A percentile compares a stretch with the other conserved stretches of the same genome.
Evolutionary conservation across 2,888 invertebrate species (phyloP).

Genomic region (Dinocampus coccinellae): DNA sequence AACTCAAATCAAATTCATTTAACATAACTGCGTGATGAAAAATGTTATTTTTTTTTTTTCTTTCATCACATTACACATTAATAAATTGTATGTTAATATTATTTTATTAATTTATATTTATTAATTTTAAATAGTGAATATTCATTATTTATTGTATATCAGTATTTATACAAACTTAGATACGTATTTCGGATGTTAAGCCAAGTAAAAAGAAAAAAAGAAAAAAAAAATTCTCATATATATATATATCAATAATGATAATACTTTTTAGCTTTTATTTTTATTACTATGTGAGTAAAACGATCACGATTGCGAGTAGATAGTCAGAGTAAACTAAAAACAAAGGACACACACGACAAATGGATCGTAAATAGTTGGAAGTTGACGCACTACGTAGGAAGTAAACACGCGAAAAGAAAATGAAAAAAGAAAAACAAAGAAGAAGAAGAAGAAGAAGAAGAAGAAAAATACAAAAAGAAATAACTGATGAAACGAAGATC

Average conservation of each 20-base stretch:
- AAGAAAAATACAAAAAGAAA: too few species aligned
- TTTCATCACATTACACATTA: not conserved
- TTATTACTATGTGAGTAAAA: not conserved
- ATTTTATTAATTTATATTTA: not conserved
- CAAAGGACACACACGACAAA: slow-evolving; percentile 10
- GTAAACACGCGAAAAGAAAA: slow-evolving; percentile 8
- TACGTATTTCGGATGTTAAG: too few species aligned
- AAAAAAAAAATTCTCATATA: not conserved
- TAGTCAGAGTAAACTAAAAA: not conserved
- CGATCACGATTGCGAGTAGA: not conserved
- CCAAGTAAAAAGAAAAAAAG: too few species aligned
- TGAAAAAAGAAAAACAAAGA: not conserved
- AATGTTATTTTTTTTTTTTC: too few species aligned
- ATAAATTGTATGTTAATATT: not conserved
- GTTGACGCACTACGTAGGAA: slow-evolving; percentile 10
- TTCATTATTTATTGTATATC: too few species aligned
- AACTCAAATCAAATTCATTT: not conserved
- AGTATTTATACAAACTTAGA: too few species aligned
- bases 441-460: not conserved
- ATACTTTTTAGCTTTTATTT: slow-evolving; percentile 3
- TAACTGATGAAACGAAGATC: not conserved
- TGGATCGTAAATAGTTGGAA: slow-evolving; percentile 7
- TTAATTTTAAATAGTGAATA: not conserved
- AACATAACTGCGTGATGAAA: not conserved
- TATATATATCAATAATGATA: not conserved